Percentiles rank a stretch among this genome's conserved stretches.
Conservation (phyloP, 2,113 vertebrate species). For the cat (Felis catus) region F.catus_Fca126_mat1.0 CM031414.1:7942001-7942500, state of each 20-base stretch:
- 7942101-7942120: neutral
- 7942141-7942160: neutral
- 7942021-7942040: accelerated
- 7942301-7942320: accelerated
- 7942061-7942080: neutral
- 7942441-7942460: too few species aligned
- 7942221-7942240: neutral
- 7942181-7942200: neutral
- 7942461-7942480: too few species aligned
- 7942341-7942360: too few species aligned
- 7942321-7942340: too few species aligned
- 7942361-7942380: too few species aligned
- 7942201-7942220: neutral
- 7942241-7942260: too few species aligned
- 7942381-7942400: too few species aligned
- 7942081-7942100: neutral
- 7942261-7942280: neutral
- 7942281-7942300: too few species aligned
- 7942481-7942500: neutral
- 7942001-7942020: accelerated
- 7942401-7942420: too few species aligned
- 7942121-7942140: neutral
- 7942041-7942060: neutral
- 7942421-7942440: too few species aligned
- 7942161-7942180: neutral